phyloP scores from a whole-genome alignment of 2,113 vertebrate genomes.

The Emberiza fucata region DNA sequence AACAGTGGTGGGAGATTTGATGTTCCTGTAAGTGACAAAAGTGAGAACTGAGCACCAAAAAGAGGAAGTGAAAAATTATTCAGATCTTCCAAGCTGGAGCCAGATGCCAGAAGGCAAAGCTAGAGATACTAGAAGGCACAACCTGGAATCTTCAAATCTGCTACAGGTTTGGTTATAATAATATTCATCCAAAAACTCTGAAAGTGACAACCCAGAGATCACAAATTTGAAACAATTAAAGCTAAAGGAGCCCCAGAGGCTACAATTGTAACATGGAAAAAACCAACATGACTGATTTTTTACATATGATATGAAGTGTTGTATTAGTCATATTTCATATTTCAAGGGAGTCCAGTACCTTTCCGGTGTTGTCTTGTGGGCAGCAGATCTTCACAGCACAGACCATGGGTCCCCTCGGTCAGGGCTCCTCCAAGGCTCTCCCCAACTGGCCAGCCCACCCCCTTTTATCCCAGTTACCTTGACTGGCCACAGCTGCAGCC shows the following conservation, averaged over 20 bases:
- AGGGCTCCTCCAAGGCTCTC: too few relatives aligned
- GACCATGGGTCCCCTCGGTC: too few relatives aligned
- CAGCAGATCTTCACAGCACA: too few relatives aligned
- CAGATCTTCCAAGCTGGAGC: background rate
- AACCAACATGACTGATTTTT: background rate
- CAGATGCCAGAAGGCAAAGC: background rate
- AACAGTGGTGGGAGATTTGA: background rate
- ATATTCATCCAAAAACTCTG: background rate
- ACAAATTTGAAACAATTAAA: background rate
- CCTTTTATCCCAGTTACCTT: too few relatives aligned
- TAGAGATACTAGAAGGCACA: background rate
- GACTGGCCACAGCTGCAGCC: too few relatives aligned
- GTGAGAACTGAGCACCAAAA: background rate
- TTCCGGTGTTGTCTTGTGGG: too few relatives aligned
- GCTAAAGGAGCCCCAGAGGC: background rate
- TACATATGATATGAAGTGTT: fast-evolving
- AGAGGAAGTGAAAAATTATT: constrained; percentile 24
- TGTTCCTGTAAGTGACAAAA: background rate
- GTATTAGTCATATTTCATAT: too few relatives aligned
- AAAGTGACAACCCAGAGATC: background rate
- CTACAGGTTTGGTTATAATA: background rate
- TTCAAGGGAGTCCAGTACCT: too few relatives aligned
- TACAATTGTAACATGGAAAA: background rate
- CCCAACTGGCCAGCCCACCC: too few relatives aligned
- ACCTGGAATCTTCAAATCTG: background rate